These are phyloP conservation scores for Coptodon bakossiorum DNA, from an alignment of 2,113 vertebrate species.

Conservation along the genomic window DNA sequence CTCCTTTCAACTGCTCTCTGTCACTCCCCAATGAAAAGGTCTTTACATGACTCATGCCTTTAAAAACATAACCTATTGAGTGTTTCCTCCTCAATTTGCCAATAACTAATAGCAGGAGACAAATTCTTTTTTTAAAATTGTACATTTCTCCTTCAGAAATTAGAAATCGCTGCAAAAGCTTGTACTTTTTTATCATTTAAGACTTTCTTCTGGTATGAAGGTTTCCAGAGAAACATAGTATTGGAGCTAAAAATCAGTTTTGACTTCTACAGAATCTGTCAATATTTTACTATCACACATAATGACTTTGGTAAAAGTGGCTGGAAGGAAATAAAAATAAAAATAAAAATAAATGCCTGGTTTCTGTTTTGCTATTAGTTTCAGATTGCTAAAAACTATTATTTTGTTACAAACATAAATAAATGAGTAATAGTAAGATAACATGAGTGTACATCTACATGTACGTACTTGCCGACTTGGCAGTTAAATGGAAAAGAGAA, in stretches of 20 bases:
- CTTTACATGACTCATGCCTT: background rate
- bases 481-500: background rate
- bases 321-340: background rate
- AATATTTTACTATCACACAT: background rate
- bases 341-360: background rate
- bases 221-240: background rate
- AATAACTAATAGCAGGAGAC: background rate
- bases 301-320: background rate
- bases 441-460: background rate
- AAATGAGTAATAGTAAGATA: background rate
- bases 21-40: constrained; percentile 19
- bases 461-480: background rate
- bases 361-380: background rate
- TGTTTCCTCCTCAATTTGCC: background rate
- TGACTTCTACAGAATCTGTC: background rate
- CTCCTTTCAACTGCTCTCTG: background rate
- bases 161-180: background rate
- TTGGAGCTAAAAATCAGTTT: background rate
- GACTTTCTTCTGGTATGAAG: background rate
- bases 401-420: background rate
- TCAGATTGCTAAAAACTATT: background rate
- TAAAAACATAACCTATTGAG: background rate
- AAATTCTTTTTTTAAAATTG: background rate
- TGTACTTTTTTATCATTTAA: background rate
- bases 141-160: background rate